Conservation (phyloP, 2,888 invertebrate species). For the Arrhopalites spinosus region DNA sequence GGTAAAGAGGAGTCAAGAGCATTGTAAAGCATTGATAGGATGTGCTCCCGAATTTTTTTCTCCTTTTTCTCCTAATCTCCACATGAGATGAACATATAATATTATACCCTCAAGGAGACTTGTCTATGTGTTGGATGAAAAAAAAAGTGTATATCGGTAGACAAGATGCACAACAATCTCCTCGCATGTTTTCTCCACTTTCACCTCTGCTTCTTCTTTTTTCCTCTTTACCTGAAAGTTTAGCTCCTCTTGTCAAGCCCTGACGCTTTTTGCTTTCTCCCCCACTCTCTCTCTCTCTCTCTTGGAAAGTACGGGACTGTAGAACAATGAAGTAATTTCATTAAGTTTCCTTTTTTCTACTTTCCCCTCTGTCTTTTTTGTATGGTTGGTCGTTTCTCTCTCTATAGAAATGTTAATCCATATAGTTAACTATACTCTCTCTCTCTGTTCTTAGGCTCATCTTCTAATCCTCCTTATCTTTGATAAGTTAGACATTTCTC, state of each 20-base stretch:
- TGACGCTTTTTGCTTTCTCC: background rate
- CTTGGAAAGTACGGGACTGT: background rate
- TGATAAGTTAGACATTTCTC: too few species aligned
- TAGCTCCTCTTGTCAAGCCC: background rate
- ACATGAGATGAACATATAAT: too few species aligned
- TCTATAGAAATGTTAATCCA: too few species aligned
- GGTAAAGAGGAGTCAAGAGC: too few species aligned
- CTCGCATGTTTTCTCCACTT: background rate
- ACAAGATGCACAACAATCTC: background rate
- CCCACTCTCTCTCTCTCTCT: background rate
- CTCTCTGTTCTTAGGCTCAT: background rate
- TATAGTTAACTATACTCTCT: too few species aligned
- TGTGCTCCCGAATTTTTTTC: too few species aligned
- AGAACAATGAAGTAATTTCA: conserved; percentile 25
- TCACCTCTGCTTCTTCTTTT: background rate
- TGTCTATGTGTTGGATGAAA: too few species aligned
- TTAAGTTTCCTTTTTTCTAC: conserved; percentile 19
- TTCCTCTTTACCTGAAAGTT: background rate
- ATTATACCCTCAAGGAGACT: too few species aligned
- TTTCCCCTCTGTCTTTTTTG: background rate
- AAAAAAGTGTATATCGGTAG: too few species aligned
- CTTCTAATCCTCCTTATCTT: background rate
- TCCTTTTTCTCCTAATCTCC: too few species aligned
- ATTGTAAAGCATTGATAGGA: too few species aligned
- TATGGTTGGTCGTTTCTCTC: background rate